Base-by-base conservation (phyloP, 2,797 vertebrate genomes). In the Characodon lateralis region DNA sequence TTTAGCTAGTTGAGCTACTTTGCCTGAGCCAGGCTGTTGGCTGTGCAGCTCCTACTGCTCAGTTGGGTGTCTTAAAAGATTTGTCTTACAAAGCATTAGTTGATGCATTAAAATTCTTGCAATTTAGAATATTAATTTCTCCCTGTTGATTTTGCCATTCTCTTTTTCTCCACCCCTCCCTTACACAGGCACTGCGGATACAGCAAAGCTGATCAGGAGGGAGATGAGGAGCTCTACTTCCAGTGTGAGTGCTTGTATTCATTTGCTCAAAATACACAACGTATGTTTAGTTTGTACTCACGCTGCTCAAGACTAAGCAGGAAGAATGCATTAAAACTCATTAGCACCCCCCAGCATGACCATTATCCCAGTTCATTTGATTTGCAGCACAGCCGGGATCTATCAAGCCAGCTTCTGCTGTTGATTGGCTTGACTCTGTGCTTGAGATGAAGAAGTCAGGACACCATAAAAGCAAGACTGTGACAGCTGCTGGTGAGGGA, bases 191-290 rank as follows among this genome's bases (percentile, higher is more conserved):
- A 99, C 91, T 99, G 98, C 89, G 98, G 98, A 78, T 99, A 99
- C 92, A 99, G 98, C 94, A 99, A 99, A 95, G 98, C 98, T 0
- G 98, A 99, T 93, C 98, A 99, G 94, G 98, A 99, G 95, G 98
- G 98, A 78, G 98, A 99, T 83, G 98, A 99, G 94, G 98, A 99
- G 90, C 98, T 99, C 89, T 99, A 99, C 95, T 99, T 99, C 94
- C 98, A 99, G 95, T 99, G 98, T 99, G 97, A 99, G 98, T 98
- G 92, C 95, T 95, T 91, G 88, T 94, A 80, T 86, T 93, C 93
- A 90, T 94, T 91, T 89, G 61, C 75, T 78, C 81, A 76, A 28
- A 74, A 66, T 61, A 72, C 73, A 75, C 74, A n/a, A 55, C 18
- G 76, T 53, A 78, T 53, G 59, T 39, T 24, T n/a, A 65, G 31